These are phyloP conservation scores for Orchesellides sinensis DNA, from an alignment of 2,888 invertebrate species.

Conservation along the genomic window DNA sequence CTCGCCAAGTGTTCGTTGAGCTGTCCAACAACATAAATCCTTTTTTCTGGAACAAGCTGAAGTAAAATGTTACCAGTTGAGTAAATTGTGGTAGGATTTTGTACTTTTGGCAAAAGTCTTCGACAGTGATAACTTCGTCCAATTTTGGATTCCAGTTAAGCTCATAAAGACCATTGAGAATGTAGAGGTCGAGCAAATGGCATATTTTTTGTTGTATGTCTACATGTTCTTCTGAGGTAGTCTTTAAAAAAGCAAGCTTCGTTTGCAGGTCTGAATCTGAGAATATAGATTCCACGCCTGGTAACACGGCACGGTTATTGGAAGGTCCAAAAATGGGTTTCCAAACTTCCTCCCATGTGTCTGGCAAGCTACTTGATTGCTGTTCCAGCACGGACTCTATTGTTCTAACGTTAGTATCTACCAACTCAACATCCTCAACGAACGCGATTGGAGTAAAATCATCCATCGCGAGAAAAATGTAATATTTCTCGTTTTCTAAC, in stretches of 20 bases:
- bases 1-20: background rate
- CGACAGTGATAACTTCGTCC: background rate
- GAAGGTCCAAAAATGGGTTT: background rate
- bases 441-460: background rate
- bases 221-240: background rate
- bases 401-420: conserved; percentile 19
- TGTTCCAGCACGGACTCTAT: conserved; percentile 31
- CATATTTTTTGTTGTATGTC: too few relatives aligned
- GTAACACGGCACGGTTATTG: background rate
- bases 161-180: conserved; percentile 21
- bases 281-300: too few relatives aligned
- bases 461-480: background rate
- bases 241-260: too few relatives aligned
- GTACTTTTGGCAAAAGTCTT: background rate
- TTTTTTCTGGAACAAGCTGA: conserved; percentile 4
- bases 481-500: conserved; percentile 13
- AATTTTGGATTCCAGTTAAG: conserved; percentile 32
- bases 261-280: background rate
- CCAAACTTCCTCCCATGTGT: conserved; percentile 37
- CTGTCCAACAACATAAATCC: background rate
- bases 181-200: background rate
- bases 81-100: background rate
- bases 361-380: conserved; percentile 2
- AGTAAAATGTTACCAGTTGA: conserved; percentile 1
- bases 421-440: background rate